Conservation (phyloP, 2,888 invertebrate species). For the Celastrina argiolus region DNA sequence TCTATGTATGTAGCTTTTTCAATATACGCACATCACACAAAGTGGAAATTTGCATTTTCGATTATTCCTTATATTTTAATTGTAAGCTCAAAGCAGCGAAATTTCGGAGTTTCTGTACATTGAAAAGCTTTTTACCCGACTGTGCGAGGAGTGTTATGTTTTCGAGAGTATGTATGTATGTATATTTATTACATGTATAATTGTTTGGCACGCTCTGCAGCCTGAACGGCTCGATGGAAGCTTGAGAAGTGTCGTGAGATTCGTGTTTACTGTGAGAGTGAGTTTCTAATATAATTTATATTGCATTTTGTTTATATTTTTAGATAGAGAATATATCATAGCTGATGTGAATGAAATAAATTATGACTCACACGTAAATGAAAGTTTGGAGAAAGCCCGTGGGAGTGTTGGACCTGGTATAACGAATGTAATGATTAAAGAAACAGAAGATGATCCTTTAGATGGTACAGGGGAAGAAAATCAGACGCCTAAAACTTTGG, state of each 20-base stretch:
- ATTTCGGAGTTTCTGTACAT: too few relatives aligned
- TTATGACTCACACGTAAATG: neutral
- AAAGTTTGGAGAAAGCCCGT: neutral
- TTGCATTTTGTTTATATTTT: neutral
- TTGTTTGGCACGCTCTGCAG: too few relatives aligned
- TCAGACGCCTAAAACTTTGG: neutral
- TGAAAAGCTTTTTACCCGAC: too few relatives aligned
- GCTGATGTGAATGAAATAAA: neutral
- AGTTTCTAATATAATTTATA: too few relatives aligned
- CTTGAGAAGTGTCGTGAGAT: too few relatives aligned
- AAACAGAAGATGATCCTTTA: neutral
- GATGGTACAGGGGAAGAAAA: neutral
- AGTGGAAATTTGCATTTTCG: neutral
- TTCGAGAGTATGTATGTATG: too few relatives aligned
- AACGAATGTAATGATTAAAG: neutral
- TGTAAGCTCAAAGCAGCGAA: too few relatives aligned
- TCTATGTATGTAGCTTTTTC: neutral
- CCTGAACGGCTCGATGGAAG: too few relatives aligned
- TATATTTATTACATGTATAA: too few relatives aligned
- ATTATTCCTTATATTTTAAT: neutral
- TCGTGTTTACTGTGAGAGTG: too few relatives aligned
- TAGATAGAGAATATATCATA: neutral
- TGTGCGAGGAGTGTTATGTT: too few relatives aligned
- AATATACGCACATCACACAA: neutral
- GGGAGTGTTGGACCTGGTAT: neutral